Evolutionary conservation across 2,113 vertebrate species (phyloP).

Genomic region (Excalfactoria chinensis): DNA sequence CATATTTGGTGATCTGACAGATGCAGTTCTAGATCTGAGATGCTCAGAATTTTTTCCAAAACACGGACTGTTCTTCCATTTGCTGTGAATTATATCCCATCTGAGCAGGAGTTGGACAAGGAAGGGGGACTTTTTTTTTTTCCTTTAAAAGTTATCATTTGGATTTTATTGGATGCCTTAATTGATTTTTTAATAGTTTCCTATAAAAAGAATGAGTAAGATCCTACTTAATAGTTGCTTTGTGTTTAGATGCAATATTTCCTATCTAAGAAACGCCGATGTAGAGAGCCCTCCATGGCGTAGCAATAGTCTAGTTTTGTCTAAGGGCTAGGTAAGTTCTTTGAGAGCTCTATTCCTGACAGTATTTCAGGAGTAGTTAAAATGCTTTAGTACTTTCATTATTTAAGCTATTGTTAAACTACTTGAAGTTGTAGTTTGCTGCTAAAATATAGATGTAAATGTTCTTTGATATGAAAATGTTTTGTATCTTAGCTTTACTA

Average conservation of each 20-base stretch:
- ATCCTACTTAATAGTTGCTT: not conserved
- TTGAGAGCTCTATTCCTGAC: not conserved
- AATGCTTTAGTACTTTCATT: not conserved
- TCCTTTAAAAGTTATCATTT: not conserved
- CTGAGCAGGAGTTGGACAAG: not conserved
- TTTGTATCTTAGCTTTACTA: slow-evolving; percentile 47
- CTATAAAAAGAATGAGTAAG: not conserved
- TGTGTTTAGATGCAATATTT: not conserved
- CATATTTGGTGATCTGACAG: not conserved
- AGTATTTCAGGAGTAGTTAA: not conserved
- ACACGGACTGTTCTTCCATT: not conserved
- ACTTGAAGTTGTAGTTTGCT: not conserved
- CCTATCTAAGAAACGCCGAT: not conserved
- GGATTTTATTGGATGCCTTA: not conserved
- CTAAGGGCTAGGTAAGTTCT: not conserved
- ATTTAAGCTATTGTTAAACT: not conserved
- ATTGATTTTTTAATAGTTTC: not conserved
- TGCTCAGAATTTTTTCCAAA: not conserved
- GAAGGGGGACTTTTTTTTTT: not conserved
- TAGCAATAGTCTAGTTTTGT: not conserved
- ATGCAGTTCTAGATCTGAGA: not conserved
- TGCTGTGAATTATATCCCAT: not conserved
- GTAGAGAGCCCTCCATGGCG: not conserved
- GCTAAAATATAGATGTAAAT: not conserved
- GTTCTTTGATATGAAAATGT: slow-evolving; percentile 1